Evolutionary conservation across 2,888 invertebrate species (phyloP).

Genomic region (Synanthedon vespiformis): DNA sequence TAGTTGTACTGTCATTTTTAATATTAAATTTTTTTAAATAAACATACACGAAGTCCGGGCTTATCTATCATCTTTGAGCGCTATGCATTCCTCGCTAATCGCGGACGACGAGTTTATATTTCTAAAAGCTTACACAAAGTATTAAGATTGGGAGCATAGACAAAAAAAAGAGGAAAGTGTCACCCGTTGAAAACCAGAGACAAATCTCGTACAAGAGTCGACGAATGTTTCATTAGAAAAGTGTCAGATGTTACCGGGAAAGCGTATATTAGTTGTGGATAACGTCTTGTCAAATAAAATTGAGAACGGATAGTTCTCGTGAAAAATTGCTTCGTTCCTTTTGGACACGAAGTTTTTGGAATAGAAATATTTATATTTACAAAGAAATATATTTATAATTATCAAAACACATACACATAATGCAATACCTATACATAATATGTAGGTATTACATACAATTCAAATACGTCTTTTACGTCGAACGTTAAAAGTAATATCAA

Average conservation of each 20-base stretch:
- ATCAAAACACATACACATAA: too few relatives aligned
- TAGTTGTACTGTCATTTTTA: not conserved
- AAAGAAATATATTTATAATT: too few relatives aligned
- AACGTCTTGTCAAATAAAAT: conserved; percentile 5
- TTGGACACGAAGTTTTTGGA: not conserved
- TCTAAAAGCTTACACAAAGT: conserved; percentile 1
- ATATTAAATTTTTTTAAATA: not conserved
- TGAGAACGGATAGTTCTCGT: not conserved
- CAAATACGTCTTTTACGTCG: too few relatives aligned
- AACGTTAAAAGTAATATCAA: too few relatives aligned
- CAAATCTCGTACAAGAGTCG: conserved; percentile 11
- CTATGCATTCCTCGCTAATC: conserved; percentile 5
- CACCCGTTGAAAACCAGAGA: conserved; percentile 9
- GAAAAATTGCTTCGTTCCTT: not conserved
- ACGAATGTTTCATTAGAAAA: conserved; percentile 17
- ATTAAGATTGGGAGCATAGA: conserved; percentile 5
- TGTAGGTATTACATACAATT: too few relatives aligned
- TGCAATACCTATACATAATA: too few relatives aligned
- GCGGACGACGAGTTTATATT: conserved; percentile 7
- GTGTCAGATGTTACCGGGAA: conserved; percentile 12
- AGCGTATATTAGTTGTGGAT: conserved; percentile 10
- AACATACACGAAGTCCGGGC: not conserved
- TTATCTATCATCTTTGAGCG: not conserved
- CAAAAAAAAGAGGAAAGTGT: conserved; percentile 6
- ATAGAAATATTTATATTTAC: not conserved